These are phyloP conservation scores for Sterrhoptilus dennistouni DNA, from an alignment of 2,113 vertebrate species.

Conservation along the genomic window DNA sequence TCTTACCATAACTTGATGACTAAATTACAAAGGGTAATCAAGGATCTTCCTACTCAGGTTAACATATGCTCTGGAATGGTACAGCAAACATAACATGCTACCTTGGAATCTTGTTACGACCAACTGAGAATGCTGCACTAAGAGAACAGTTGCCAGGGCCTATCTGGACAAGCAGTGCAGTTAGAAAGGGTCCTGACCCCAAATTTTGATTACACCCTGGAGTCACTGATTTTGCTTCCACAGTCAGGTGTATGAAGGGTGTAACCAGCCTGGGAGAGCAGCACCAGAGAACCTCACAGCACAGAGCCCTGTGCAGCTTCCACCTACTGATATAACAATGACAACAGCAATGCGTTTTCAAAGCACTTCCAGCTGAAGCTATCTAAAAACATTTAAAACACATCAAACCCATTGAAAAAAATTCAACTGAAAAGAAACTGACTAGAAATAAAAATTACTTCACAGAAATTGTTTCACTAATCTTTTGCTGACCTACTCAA, in stretches of 20 bases:
- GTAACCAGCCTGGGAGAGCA: not conserved
- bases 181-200: not conserved
- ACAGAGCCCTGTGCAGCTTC: not conserved
- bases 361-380: not conserved
- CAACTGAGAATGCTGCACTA: not conserved
- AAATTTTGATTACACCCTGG: not conserved
- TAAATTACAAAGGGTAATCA: not conserved
- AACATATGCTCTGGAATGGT: not conserved
- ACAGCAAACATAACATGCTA: not conserved
- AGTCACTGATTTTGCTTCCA: not conserved
- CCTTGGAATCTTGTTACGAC: not conserved
- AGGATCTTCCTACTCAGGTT: not conserved
- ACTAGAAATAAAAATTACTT: not conserved
- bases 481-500: not conserved
- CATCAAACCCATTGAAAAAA: not conserved
- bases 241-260: not conserved
- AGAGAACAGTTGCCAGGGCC: not conserved
- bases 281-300: not conserved
- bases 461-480: not conserved
- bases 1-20: not conserved
- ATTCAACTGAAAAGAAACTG: not conserved
- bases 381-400: not conserved
- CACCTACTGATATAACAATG: fast-evolving
- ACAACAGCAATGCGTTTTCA: not conserved
- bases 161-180: not conserved